These are phyloP conservation scores for Collichthys lucidus DNA, from an alignment of 2,113 vertebrate genomes.

Conservation along the genomic window DNA sequence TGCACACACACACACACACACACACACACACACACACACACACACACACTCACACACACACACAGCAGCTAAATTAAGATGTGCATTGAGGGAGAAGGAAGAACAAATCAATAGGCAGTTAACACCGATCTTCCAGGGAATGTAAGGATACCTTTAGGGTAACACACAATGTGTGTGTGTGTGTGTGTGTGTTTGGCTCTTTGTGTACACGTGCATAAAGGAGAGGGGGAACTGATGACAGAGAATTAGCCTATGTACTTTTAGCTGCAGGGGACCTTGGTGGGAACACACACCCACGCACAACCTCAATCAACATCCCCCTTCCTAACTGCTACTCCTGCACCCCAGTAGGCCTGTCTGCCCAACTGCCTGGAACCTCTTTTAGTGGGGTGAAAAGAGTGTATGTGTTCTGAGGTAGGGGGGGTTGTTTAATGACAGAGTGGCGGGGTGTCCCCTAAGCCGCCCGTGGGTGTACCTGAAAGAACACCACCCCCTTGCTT, in stretches of 20 bases:
- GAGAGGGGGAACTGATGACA: conserved; percentile 11
- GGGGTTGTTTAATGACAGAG: conserved; percentile 58
- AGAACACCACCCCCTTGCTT: conserved; percentile 43
- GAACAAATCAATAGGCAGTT: conserved; percentile 75
- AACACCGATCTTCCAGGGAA: conserved; percentile 45
- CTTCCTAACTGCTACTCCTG: conserved; percentile 35
- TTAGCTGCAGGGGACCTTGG: conserved; percentile 61
- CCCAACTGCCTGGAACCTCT: conserved; percentile 63
- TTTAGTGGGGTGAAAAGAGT: conserved; percentile 35
- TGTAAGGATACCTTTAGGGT: conserved; percentile 50
- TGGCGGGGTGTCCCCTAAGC: conserved; percentile 63
- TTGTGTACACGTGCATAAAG: conserved; percentile 20
- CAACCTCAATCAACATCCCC: conserved; percentile 61
- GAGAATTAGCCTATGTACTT: conserved; percentile 51
- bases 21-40: conserved; percentile 29
- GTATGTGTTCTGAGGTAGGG: not conserved
- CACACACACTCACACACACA: no score
- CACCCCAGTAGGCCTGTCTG: conserved; percentile 36
- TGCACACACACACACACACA: conserved; percentile 16
- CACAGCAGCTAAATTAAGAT: conserved; percentile 57
- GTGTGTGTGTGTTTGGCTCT: conserved; percentile 13
- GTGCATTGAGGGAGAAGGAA: conserved; percentile 61
- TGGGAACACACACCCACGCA: conserved; percentile 50
- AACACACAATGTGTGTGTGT: conserved; percentile 29
- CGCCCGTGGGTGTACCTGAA: conserved; percentile 65